Base-by-base conservation (phyloP, 2,113 vertebrate species). In the Sander vitreus region DNA sequence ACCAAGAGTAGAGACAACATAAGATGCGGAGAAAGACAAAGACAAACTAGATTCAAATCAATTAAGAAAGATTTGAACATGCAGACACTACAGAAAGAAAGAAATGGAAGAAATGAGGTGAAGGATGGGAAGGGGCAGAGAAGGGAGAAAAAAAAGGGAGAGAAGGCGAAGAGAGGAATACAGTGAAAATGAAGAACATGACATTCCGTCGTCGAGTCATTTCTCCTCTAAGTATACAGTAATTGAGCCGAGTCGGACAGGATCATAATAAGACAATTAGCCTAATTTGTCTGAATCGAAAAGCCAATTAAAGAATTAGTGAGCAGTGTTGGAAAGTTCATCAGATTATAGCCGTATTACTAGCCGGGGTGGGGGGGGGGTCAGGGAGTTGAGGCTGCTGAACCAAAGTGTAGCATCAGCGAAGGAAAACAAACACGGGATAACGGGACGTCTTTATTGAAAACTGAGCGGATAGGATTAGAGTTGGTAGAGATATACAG, bases 231-330 rank as follows among this genome's bases (percentile, higher is more conserved):
- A 92, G 85, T 75, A 83, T 12, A 51, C 64, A 71, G 51, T 85
- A 91, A 89, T 81, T 67, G 88, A 87, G 82, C 63, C 3, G 63
- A 75, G 70, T 60, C 21, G 72, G 80, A 90, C 79, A 81, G 57
- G 62, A 87, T 89, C 78, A 78, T 63, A 70, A 80, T 73, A 68
- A 83, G 81, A 84, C 82, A 90, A 93, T 92, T 87, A 90, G 78
- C 64, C 65, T 88, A n/a, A 83, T 93, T 91, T 76, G 86, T 89
- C 48, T 62, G 72, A 82, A 88, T 74, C 80, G 72, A 82, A 91
- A 88, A 88, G 77, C 69, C 85, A 89, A 85, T 92, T 88, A 87
- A 83, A 85, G 65, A 84, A 90, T 81, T 65, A 83, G 85, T 39
- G 72, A 81, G 83, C 79, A 62, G 73, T 6, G 55, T 43, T 59